These are phyloP conservation scores for Pseudanteris insignis DNA, from an alignment of 2,888 invertebrate species.

Conservation along the genomic window DNA sequence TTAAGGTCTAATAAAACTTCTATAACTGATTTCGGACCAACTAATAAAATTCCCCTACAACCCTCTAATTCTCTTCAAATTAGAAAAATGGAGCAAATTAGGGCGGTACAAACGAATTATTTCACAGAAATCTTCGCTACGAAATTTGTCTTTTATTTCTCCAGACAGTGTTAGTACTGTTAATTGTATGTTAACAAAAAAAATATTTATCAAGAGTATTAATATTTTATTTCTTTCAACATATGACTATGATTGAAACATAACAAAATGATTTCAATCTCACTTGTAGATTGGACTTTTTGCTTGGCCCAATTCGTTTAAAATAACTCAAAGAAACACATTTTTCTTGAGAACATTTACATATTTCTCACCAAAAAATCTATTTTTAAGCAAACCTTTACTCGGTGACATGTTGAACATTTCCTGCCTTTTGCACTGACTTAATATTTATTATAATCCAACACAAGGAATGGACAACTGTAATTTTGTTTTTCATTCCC, in stretches of 20 bases:
- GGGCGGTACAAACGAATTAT: constrained; percentile 26
- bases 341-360: constrained; percentile 6
- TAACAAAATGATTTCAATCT: too few species aligned
- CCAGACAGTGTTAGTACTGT: constrained; percentile 25
- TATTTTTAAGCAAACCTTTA: too few species aligned
- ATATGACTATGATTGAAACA: too few species aligned
- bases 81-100: constrained; percentile 34
- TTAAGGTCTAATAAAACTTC: constrained; percentile 29
- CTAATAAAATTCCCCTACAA: constrained; percentile 31
- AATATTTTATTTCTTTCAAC: too few species aligned
- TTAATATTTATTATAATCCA: constrained; percentile 14
- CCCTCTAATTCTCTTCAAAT: constrained; percentile 30
- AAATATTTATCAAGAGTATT: too few species aligned
- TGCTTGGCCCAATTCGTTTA: too few species aligned
- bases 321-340: constrained; percentile 10
- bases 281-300: too few species aligned
- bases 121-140: constrained; percentile 15
- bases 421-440: too few species aligned
- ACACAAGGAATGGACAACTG: constrained; percentile 7
- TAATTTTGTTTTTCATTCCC: constrained; percentile 31
- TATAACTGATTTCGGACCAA: constrained; percentile 26
- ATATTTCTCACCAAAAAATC: constrained; percentile 3
- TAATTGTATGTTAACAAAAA: too few species aligned
- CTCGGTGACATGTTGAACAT: too few species aligned
- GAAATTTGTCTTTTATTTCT: constrained; percentile 6